Conservation (phyloP, 1,140 invertebrate species). For the Teleopsis dalmanni region DNA sequence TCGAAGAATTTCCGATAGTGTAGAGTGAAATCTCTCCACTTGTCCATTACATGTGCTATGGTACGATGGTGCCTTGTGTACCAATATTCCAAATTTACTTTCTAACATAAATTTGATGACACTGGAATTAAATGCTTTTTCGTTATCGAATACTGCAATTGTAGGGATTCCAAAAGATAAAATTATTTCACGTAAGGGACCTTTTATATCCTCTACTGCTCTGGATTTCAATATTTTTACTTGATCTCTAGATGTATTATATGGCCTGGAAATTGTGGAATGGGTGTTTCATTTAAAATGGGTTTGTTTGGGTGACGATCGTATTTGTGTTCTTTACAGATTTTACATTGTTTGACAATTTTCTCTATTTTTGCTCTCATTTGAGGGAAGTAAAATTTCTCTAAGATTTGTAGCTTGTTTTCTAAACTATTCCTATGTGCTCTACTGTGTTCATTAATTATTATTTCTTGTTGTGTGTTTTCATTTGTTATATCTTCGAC, state of each 20-base stretch:
- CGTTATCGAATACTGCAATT: background rate
- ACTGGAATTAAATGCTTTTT: background rate
- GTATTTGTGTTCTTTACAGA: slow-evolving; percentile 16
- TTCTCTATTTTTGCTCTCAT: slow-evolving; percentile 13
- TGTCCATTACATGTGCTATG: too few species aligned
- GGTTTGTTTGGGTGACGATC: slow-evolving; percentile 2
- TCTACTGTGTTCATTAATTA: slow-evolving; percentile 13
- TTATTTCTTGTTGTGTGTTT: slow-evolving; percentile 9
- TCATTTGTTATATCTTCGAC: slow-evolving; percentile 13
- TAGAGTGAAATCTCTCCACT: slow-evolving; percentile 2
- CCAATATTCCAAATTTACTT: background rate
- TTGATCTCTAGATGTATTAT: slow-evolving; percentile 3
- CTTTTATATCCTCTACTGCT: background rate
- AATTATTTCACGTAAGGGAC: background rate
- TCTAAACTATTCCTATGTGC: slow-evolving; percentile 14
- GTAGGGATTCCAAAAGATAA: background rate
- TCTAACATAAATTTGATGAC: background rate
- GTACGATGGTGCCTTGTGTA: background rate
- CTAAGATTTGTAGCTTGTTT: slow-evolving; percentile 15
- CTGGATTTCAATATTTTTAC: background rate
- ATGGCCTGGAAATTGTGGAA: slow-evolving; percentile 2
- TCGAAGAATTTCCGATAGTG: slow-evolving; percentile 3
- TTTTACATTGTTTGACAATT: slow-evolving; percentile 9
- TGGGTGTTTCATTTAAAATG: slow-evolving; percentile 1
- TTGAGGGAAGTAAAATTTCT: slow-evolving; percentile 16